Base-by-base conservation (phyloP, 2,888 invertebrate species). In the Orthosia gracilis region DNA sequence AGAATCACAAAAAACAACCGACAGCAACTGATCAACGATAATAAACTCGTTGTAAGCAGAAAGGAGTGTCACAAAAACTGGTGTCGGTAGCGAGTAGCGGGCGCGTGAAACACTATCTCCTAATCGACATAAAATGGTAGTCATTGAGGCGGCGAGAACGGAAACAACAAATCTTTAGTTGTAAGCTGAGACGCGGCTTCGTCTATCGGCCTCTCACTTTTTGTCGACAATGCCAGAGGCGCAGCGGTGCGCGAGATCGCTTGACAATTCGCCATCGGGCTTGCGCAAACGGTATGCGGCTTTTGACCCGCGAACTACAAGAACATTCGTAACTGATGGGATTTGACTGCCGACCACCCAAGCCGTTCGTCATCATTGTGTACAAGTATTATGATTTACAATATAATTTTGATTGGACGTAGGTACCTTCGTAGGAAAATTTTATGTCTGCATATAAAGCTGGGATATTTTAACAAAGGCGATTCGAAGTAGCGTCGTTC, bases 91-190 rank as follows among this genome's bases (percentile, higher is more conserved):
- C 96, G 92, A 88, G 92, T 96, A 96, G 96, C 96, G 92, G 88
- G 92, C 94, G 94, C 93, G 93, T 95, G 96, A 94, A 96, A 96
- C 94, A 95, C 94, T 95, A 96, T 96, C 95, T 96, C 88, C 92
- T 93, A 94, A 96, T 96, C 96, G 95, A 95, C 94, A 95, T 92
- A 96, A 95, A 96, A 95, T 96, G 95, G 96, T 95, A 95, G 95
- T 93, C 95, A 96, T 95, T 96, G 94, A 95, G 92, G 94, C 94
- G 94, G 92, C 94, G 92, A 93, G 94, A 96, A 91, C 95, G 96
- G 96, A 96, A 95, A 95, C 94, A 94, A 95, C 94, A 94, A 95
- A 95, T 96, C 95, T 94, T 91, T 88, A 90, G 87, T 89, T 92
- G 94, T 94, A 94, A 94, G 91, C 83, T 91, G 94, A 95, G 93